These are phyloP conservation scores for Xiphophorus couchianus DNA, from an alignment of 2,113 vertebrate species.

Conservation along the genomic window DNA sequence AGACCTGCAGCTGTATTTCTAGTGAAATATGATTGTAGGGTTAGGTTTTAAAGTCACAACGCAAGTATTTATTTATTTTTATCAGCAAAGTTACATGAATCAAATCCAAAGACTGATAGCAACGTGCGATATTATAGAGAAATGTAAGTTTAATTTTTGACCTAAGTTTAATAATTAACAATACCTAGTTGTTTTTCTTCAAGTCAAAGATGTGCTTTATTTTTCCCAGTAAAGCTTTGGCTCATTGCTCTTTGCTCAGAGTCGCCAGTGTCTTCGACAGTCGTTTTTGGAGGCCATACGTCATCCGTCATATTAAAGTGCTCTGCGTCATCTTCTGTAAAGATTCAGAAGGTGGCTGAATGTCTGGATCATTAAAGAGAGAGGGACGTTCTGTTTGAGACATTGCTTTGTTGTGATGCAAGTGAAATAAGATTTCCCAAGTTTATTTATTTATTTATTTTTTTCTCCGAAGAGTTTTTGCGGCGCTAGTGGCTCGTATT, in stretches of 20 bases:
- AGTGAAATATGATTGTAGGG: too few relatives aligned
- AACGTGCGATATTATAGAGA: background rate
- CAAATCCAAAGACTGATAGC: too few relatives aligned
- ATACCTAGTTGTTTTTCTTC: background rate
- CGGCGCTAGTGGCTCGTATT: too few relatives aligned
- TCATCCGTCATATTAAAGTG: background rate
- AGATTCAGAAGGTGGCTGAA: constrained; percentile 31
- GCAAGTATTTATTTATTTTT: too few relatives aligned
- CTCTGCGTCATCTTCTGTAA: background rate
- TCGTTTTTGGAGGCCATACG: background rate
- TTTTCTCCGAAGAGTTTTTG: too few relatives aligned
- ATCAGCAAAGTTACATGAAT: too few relatives aligned
- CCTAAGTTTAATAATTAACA: too few relatives aligned
- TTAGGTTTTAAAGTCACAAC: too few relatives aligned
- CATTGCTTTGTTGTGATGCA: background rate
- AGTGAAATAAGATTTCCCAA: background rate
- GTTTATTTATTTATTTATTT: too few relatives aligned
- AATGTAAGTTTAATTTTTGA: background rate
- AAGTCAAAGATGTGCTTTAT: background rate
- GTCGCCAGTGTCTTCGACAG: background rate
- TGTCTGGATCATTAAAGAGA: constrained; percentile 37
- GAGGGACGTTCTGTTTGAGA: too few relatives aligned
- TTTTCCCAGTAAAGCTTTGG: background rate
- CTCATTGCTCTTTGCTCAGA: background rate
- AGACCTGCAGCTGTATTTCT: too few relatives aligned